Evolutionary conservation across 2,888 invertebrate species (phyloP).

Genomic region (Erannis defoliaria): DNA sequence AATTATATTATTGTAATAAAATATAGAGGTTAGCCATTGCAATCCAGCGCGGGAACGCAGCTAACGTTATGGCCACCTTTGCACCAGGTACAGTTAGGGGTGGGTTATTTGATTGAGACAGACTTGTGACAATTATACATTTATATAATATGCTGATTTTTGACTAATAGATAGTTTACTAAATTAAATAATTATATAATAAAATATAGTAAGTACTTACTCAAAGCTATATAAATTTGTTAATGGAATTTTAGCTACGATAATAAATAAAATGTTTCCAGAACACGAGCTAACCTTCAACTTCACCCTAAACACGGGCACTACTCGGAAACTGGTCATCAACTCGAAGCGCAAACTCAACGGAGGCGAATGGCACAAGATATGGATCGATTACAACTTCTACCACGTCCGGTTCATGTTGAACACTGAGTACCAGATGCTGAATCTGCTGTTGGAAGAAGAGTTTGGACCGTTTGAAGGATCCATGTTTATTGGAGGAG

Average conservation of each 20-base stretch:
- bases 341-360: conserved; percentile 94
- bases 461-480: conserved; percentile 97
- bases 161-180: too few species aligned
- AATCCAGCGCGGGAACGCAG: too few species aligned
- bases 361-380: conserved; percentile 98
- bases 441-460: conserved; percentile 93
- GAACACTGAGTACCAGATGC: conserved; percentile 95
- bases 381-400: conserved; percentile 97
- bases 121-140: too few species aligned
- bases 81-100: too few species aligned
- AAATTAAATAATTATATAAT: too few species aligned
- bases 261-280: conserved; percentile 49
- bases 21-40: too few species aligned
- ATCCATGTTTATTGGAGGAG: conserved; percentile 97
- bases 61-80: too few species aligned
- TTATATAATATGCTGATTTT: too few species aligned
- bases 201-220: too few species aligned
- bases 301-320: conserved; percentile 94
- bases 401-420: conserved; percentile 97
- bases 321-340: conserved; percentile 93
- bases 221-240: not conserved
- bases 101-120: too few species aligned
- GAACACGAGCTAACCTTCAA: conserved; percentile 96
- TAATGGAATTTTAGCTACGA: not conserved
- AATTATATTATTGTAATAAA: too few species aligned